Evolutionary conservation across 2,888 invertebrate genomes (phyloP), one percentile per base, ranked within the genome.

Genomic region (Aethes cnicana): DNA sequence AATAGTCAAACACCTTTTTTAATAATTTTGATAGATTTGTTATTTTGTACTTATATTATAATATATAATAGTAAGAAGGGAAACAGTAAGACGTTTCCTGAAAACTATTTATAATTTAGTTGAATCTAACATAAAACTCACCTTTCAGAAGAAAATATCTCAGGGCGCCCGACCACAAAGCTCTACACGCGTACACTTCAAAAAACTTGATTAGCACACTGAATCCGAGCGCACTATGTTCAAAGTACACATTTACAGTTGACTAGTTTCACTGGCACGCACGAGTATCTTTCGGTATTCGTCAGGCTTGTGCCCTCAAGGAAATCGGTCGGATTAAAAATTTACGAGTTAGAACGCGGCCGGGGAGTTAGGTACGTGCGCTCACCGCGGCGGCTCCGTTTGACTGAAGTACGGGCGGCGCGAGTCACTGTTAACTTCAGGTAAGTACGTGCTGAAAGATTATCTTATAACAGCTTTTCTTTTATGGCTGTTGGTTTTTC

Each of bases 301-400:
- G 58, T 61, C 6, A 25, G 20, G 16, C 23, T 20, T 46, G 44
- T 25, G 46, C 37, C 43, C 62, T 66, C 71, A 66, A 62, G 57
- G 61, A 64, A 69, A 69, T 74, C 68, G 66, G 63, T 68, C 64
- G 69, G 67, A 84, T 84, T 84, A 83, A 85, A 81, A 82, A 85
- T 85, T 81, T 73, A 84, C 81, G 77, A 64, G 49, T 66, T 39
- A 55, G 44, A 7, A 53, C 47, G 33, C 47, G 49, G 41, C n/a
- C n/a, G n/a, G 21, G 20, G 44, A 47, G 60, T 52, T 52, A 16
- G 42, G 54, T 64, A 54, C 64, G 62, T 63, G 63, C 48, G 55
- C 58, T 55, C 56, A 59, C 54, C 47, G 43, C 43, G 47, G n/a
- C 28, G 11, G 8, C 20, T 53, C 53, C 59, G 54, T 28, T 50